Conservation (phyloP, 30 jellyfish, hydroid and myxozoan genomes). For the Clytia hemisphaerica region DNA sequence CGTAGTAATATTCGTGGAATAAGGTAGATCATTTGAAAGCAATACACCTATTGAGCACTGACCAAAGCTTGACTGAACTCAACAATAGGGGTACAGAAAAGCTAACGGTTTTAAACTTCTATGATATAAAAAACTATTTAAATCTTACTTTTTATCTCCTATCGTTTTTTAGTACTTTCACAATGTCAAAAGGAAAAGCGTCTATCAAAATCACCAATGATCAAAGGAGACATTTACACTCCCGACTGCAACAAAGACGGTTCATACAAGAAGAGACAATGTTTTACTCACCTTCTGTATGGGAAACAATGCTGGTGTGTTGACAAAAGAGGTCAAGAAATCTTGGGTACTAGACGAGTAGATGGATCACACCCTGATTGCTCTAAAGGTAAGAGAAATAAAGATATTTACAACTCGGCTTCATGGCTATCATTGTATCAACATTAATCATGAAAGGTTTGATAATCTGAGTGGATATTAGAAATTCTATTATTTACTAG, state of each 20-base stretch:
- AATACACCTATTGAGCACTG: no score
- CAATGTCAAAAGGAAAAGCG: conserved; percentile 86
- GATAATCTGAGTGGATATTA: no score
- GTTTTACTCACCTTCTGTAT: conserved; percentile 83
- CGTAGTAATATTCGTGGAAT: no score
- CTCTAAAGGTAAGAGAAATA: conserved; percentile 55
- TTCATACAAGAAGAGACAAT: conserved; percentile 79
- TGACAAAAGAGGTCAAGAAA: conserved; percentile 86
- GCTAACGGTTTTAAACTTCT: no score
- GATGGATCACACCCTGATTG: conserved; percentile 99
- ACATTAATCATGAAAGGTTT: no score
- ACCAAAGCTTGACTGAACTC: no score
- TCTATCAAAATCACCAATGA: conserved; percentile 58
- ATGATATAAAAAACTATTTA: no score
- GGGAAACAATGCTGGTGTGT: conserved; percentile 99
- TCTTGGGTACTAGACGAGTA: conserved; percentile 90
- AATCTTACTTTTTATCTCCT: not conserved
- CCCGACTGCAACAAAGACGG: conserved; percentile 98
- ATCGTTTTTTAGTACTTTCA: conserved; percentile 34
- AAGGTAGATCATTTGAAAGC: no score
- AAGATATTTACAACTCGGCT: not conserved
- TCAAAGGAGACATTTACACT: conserved; percentile 70
- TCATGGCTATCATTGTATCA: not conserved
- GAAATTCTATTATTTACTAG: no score
- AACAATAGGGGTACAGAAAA: no score